Percentiles rank a stretch among this genome's conserved stretches.
These are phyloP conservation scores for Myxocyprinus asiaticus DNA, from an alignment of 2,113 vertebrate genomes.

Conservation along the genomic window DNA sequence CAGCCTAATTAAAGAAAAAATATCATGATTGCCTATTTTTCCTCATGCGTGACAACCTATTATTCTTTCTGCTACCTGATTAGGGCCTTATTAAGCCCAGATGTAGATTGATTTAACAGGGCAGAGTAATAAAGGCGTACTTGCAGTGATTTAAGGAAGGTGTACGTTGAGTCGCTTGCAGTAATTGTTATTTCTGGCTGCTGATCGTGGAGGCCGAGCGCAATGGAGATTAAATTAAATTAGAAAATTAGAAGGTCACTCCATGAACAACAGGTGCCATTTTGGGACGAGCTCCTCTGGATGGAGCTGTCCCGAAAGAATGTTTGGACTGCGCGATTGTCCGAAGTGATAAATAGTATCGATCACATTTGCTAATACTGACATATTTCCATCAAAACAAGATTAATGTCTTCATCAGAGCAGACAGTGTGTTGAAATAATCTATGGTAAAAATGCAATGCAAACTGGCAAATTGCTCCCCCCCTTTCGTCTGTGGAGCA, in stretches of 20 bases:
- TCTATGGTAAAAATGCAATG: conserved; percentile 79
- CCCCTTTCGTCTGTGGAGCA: conserved; percentile 68
- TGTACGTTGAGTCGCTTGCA: conserved; percentile 81
- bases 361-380: conserved; percentile 81
- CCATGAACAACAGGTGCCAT: conserved; percentile 87
- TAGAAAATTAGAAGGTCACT: conserved; percentile 77
- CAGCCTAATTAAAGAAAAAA: conserved; percentile 99
- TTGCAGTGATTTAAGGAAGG: conserved; percentile 93
- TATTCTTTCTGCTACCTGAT: conserved; percentile 99
- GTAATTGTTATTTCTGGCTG: conserved; percentile 84
- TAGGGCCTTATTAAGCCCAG: conserved; percentile 99
- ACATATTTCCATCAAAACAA: conserved; percentile 89
- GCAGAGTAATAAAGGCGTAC: conserved; percentile 98
- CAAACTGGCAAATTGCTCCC: conserved; percentile 84
- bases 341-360: conserved; percentile 90
- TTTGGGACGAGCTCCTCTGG: conserved; percentile 80
- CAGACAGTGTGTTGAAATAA: conserved; percentile 81
- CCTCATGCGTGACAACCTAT: conserved; percentile 99
- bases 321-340: conserved; percentile 82
- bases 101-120: conserved; percentile 99
- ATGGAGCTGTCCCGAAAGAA: conserved; percentile 80
- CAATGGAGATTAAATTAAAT: conserved; percentile 69
- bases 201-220: conserved; percentile 24
- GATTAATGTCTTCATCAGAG: conserved; percentile 90
- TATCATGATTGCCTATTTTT: conserved; percentile 99